These are phyloP conservation scores for Apteryx owenii DNA, from an alignment of 2,113 vertebrate genomes.

Conservation along the genomic window DNA sequence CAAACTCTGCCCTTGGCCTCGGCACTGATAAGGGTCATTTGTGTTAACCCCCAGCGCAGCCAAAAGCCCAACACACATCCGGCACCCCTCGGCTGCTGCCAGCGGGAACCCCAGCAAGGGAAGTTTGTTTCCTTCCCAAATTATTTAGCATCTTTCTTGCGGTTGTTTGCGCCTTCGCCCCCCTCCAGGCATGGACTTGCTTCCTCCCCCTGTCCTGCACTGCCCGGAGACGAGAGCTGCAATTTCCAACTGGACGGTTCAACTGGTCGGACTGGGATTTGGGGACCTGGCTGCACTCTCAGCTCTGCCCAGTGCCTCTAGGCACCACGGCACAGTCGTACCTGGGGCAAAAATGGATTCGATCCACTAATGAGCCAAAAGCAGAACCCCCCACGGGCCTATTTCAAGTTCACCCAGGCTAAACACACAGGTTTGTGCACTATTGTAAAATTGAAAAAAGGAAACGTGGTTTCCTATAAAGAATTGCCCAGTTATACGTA, in stretches of 20 bases:
- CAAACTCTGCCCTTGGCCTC: no score
- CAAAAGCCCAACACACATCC: no score
- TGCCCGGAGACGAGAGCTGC: no score
- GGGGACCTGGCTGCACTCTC: background rate
- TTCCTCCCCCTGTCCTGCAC: background rate
- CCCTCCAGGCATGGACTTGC: no score
- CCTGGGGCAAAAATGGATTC: background rate
- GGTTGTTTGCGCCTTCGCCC: background rate
- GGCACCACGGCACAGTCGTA: accelerated
- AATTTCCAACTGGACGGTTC: background rate
- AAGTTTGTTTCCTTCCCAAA: background rate
- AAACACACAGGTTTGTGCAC: accelerated
- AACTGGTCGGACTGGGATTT: constrained; percentile 9
- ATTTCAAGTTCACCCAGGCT: accelerated
- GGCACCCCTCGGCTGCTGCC: background rate
- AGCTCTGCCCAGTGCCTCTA: background rate
- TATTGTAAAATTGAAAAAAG: no score
- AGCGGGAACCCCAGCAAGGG: background rate
- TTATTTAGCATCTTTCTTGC: accelerated
- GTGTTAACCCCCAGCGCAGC: no score
- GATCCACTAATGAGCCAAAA: accelerated
- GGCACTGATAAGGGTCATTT: no score
- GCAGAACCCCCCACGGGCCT: background rate
- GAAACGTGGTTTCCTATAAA: background rate
- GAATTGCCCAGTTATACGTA: background rate